Base-by-base conservation (phyloP, 1,140 invertebrate species). In the Zaprionus kolodkinae region DNA sequence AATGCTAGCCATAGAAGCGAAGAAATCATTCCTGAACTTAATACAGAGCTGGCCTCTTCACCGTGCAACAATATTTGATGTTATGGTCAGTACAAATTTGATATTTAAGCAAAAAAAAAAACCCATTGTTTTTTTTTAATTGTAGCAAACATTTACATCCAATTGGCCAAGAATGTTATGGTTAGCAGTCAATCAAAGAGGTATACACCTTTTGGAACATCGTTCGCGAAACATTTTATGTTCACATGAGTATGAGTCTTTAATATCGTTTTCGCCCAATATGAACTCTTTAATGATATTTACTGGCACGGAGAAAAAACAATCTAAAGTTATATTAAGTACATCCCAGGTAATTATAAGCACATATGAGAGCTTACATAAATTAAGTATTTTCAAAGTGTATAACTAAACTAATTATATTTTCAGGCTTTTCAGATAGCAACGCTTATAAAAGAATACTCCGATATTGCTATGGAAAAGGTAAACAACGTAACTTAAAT, bases 11-110 rank as follows among this genome's bases (percentile, higher is more conserved):
- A 94, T 96, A 1, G 96, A 98, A 93, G 96, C 98, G 1, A 98
- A 98, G 91, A 96, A 98, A 92, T 95, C 97, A 2, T 98, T 99
- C 90, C 94, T 99, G n/a, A 98, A 98, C 93, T 93, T 99, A 6
- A 97, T 99, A 62, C 96, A 97, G 92, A 97, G 96, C 56, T 99
- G 98, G 98, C 97, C 97, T 9, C 93, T 99, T 48, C 97, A 99
- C 78, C 95, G 96, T 77, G 97, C 98, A 4, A 98, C 97, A 6
- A 97, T 99, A 78, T 99, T 98, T 93, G 97, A 99, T 92, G 98
- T 99, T 27, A 97, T 97, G 95, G 90, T 91, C 27, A 79, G 80
- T 79, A 40, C 38, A 60, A n/a, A 61, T 25, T 7, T 15, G n/a
- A 0, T 15, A 45, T 25, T 12, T 6, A 1, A 1, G 30, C 67